Evolutionary conservation across 2,113 vertebrate genomes (phyloP), one percentile per base, ranked within the genome.

Genomic region (Apeltes quadracus): DNA sequence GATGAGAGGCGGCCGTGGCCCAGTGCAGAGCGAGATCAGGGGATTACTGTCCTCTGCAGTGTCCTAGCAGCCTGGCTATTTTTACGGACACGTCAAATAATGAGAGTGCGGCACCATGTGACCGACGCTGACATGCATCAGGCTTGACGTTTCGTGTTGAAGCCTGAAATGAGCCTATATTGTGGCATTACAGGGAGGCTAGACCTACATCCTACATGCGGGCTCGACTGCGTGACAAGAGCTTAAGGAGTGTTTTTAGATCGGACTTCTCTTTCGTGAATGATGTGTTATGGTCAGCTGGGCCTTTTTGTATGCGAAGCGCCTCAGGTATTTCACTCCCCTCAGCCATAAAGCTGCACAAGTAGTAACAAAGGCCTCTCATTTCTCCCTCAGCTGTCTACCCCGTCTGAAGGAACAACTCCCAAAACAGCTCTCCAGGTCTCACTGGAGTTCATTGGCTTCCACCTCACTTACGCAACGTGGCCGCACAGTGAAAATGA

Each of bases 81-180:
- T 90, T 83, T 79, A 76, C 32, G 25, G 75, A 73, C 85, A 87
- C 82, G 88, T 86, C 79, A 68, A 85, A 84, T 87, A 82, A 88
- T 75, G 79, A 88, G 73, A 75, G 82, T 57, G 70, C 27, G 7
- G 27, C 34, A 2, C 66, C 78, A 79, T 77, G 78, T 79, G 84
- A 87, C 64, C 56, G n/a, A 46, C 65, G 12, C 23, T 32, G 67
- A 85, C 87, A 79, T 82, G 69, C 84, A 78, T 73, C 76, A 64
- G 74, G 72, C 77, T 36, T 36, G 53, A 39, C 65, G 29, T 79
- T 72, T 80, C 62, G 58, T 61, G 76, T 81, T 61, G 23, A 50
- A 64, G 56, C 62, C 58, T 22, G 58, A 77, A 32, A 55, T 8
- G 51, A 78, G 32, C 32, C 13, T 34, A 51, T 48, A 8, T 63